These are phyloP conservation scores for Hydropsyche betteni DNA, from an alignment of 2,888 invertebrate species.

Conservation along the genomic window DNA sequence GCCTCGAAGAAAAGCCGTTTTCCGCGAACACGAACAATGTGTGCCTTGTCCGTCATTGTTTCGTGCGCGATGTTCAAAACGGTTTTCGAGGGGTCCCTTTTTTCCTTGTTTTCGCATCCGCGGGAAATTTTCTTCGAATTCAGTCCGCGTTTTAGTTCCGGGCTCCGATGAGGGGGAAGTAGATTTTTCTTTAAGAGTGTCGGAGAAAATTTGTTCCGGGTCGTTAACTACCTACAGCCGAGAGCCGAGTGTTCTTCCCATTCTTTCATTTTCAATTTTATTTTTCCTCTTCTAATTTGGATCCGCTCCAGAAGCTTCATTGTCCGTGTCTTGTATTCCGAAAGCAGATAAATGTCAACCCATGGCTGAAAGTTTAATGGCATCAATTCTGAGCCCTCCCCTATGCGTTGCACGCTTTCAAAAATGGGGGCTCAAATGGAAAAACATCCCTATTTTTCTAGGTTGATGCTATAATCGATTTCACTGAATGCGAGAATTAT, in stretches of 20 bases:
- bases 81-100: background rate
- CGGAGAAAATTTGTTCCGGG: constrained; percentile 48
- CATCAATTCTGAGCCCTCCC: constrained; percentile 20
- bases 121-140: constrained; percentile 40
- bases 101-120: background rate
- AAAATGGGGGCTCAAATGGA: constrained; percentile 13
- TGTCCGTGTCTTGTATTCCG: constrained; percentile 46
- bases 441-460: constrained; percentile 1
- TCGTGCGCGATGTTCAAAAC: too few species aligned
- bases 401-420: constrained; percentile 9
- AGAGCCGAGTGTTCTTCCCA: constrained; percentile 37
- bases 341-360: constrained; percentile 41
- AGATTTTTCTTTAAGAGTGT: constrained; percentile 46
- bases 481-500: background rate
- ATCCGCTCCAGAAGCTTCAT: constrained; percentile 48
- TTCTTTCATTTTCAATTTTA: constrained; percentile 51
- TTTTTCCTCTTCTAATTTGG: constrained; percentile 51
- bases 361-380: constrained; percentile 36
- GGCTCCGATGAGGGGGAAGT: constrained; percentile 34
- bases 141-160: constrained; percentile 44
- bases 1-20: too few species aligned
- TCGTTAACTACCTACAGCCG: constrained; percentile 44
- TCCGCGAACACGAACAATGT: too few species aligned
- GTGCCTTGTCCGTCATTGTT: too few species aligned
- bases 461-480: background rate